Base-by-base conservation (phyloP, 2,888 invertebrate genomes). In the Lochmaea capreae region DNA sequence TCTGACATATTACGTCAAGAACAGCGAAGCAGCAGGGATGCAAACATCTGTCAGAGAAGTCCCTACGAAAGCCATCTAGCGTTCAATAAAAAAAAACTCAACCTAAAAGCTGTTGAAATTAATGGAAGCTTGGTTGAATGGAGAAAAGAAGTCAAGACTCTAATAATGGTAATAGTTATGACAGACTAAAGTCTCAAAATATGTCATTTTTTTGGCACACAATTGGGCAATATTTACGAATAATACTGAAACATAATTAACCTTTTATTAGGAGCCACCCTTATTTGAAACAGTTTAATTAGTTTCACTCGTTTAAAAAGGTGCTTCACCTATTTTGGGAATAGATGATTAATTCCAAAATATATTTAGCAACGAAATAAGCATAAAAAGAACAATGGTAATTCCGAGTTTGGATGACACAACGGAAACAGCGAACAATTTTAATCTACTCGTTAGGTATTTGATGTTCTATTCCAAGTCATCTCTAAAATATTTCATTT, bases 401-500 rank as follows among this genome's bases (percentile, higher is more conserved):
- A 49, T 49, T 5, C n/a, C 3, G 49, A 5, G 49, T 49, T 49
- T 16, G 0, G 49, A 49, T 49, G 49, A 49, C n/a, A 49, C 49
- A 49, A 49, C 49, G 49, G 49, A 49, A 49, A 49, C n/a, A 49
- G n/a, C 49, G n/a, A 16, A 49, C 49, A 49, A 49, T 39, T n/a
- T 49, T n/a, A 49, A 49, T 6, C n/a, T 49, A 49, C n/a, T n/a
- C 49, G 8, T 49, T n/a, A 49, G 14, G 49, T n/a, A n/a, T 49
- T 49, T 49, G n/a, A 14, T 49, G 49, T 49, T 49, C 49, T 49
- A 49, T 58, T 58, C 58, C 14, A 26, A 58, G 22, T 58, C 58
- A 58, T 58, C 58, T 58, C n/a, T 26, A 58, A 58, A 58, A 58
- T 58, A 58, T 58, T 9, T 22, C 26, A 26, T 58, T 58, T 49